Evolutionary conservation across 2,113 vertebrate species (phyloP).

Genomic region (Cygnus atratus): DNA sequence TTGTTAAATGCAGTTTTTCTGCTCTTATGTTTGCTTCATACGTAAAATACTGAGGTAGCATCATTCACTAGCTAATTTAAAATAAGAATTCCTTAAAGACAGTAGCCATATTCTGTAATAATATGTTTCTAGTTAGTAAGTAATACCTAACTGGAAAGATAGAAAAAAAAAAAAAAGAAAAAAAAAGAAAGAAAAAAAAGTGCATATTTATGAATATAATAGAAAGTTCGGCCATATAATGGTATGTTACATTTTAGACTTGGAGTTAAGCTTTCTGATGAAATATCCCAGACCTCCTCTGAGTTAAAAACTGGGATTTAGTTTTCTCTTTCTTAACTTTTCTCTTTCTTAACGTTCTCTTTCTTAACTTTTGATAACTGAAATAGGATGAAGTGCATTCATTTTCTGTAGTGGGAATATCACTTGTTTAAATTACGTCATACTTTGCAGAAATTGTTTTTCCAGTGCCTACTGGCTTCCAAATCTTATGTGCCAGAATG

Average conservation of each 20-base stretch:
- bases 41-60: not conserved
- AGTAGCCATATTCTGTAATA: not conserved
- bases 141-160: not conserved
- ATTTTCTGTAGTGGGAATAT: not conserved
- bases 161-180: not conserved
- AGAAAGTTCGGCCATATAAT: not conserved
- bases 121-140: not conserved
- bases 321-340: not conserved
- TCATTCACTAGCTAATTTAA: not conserved
- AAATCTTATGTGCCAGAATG: not conserved
- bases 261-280: not conserved
- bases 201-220: not conserved
- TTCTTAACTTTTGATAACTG: not conserved
- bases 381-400: not conserved
- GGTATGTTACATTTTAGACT: not conserved
- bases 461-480: not conserved
- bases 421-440: not conserved
- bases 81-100: not conserved
- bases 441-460: not conserved
- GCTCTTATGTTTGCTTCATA: rapidly evolving
- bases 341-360: too few relatives aligned
- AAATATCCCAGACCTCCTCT: not conserved
- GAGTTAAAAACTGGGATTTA: not conserved
- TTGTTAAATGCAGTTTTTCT: not conserved
- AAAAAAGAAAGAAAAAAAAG: too few relatives aligned